These are phyloP conservation scores for Terebella lapidaria DNA, from an alignment of 2,888 invertebrate genomes.

Conservation along the genomic window DNA sequence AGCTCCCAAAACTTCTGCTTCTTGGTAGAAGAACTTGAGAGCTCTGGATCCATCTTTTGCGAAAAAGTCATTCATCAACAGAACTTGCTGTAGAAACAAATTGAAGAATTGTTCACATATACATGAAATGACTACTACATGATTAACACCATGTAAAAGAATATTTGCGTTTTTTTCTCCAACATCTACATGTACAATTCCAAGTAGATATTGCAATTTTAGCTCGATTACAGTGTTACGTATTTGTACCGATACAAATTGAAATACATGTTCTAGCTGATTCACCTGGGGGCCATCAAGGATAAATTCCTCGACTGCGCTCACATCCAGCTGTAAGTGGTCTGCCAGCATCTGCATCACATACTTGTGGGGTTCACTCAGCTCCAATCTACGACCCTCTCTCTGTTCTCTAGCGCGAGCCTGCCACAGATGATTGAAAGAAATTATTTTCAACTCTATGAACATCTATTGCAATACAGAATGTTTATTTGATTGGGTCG, in stretches of 20 bases:
- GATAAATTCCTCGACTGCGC: constrained; percentile 65
- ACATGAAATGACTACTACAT: background rate
- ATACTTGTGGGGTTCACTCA: constrained; percentile 62
- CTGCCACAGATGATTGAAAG: constrained; percentile 21
- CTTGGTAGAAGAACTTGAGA: constrained; percentile 65
- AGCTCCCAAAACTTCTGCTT: constrained; percentile 63
- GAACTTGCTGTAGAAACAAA: constrained; percentile 32
- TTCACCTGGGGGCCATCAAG: constrained; percentile 64
- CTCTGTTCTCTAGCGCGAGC: constrained; percentile 61
- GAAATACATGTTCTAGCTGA: background rate
- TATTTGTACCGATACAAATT: too few relatives aligned
- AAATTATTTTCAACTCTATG: too few relatives aligned
- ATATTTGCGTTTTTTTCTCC: too few relatives aligned
- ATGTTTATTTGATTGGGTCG: too few relatives aligned
- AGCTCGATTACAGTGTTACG: too few relatives aligned
- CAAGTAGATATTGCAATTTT: too few relatives aligned
- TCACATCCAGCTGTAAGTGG: constrained; percentile 30
- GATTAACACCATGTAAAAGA: too few relatives aligned
- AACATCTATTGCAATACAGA: too few relatives aligned
- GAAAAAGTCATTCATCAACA: constrained; percentile 55
- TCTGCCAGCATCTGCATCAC: constrained; percentile 65
- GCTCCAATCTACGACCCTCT: constrained; percentile 51
- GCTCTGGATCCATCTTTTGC: constrained; percentile 57
- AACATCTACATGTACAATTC: too few relatives aligned
- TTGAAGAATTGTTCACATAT: constrained; percentile 1